These are phyloP conservation scores for Leuciscus idus DNA, from an alignment of 2,113 vertebrate species.

Conservation along the genomic window DNA sequence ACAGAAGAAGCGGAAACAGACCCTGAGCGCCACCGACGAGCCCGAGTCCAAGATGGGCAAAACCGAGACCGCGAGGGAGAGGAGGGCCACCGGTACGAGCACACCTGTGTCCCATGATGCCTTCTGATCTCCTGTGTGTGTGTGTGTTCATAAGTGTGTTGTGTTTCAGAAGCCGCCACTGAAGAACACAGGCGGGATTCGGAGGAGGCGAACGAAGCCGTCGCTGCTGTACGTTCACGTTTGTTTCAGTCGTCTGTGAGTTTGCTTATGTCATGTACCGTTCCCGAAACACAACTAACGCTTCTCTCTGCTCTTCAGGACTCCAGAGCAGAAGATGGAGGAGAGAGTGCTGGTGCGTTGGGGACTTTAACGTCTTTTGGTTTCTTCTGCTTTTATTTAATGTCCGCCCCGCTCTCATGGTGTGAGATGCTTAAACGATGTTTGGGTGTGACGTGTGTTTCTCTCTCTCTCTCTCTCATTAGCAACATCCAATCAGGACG, in stretches of 20 bases:
- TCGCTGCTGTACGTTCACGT: not conserved
- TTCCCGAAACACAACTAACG: not conserved
- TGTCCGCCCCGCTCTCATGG: no score
- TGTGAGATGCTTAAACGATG: no score
- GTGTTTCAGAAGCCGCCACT: conserved; percentile 50
- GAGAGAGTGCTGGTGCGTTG: conserved; percentile 61
- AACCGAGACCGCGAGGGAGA: conserved; percentile 58
- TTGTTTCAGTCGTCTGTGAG: not conserved
- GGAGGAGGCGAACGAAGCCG: conserved; percentile 40
- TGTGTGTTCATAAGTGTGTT: not conserved
- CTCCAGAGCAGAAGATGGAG: conserved; percentile 56
- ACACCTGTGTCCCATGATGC: fast-evolving
- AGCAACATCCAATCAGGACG: conserved; percentile 72
- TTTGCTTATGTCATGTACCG: no score
- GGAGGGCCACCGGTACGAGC: conserved; percentile 43
- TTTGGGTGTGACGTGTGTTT: not conserved
- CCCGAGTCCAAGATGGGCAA: conserved; percentile 75
- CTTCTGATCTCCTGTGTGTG: fast-evolving
- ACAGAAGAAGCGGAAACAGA: conserved; percentile 79
- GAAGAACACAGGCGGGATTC: conserved; percentile 59
- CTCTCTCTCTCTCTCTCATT: not conserved
- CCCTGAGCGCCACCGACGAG: conserved; percentile 62
- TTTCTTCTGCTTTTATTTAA: no score
- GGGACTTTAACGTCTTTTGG: not conserved
- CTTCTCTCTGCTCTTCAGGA: conserved; percentile 61